phyloP scores from a whole-genome alignment of 1,140 invertebrate genomes.

The Aphaenogaster rudis region DNA sequence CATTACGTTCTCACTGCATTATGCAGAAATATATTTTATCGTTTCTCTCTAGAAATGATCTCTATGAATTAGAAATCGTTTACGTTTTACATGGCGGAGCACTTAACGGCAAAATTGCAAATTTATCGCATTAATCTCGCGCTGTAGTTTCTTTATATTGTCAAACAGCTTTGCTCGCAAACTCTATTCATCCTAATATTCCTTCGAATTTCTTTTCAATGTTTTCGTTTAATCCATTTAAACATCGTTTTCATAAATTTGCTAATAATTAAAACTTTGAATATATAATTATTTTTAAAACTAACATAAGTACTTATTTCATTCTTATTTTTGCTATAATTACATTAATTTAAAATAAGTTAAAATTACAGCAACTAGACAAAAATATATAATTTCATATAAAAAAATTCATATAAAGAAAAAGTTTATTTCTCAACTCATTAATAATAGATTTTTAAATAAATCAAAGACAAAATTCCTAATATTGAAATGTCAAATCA shows the following conservation, averaged over 20 bases:
- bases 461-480: not conserved
- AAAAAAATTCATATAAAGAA: not conserved
- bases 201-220: not conserved
- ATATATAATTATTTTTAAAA: not conserved
- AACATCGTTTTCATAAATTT: not conserved
- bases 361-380: not conserved
- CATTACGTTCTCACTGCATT: constrained; percentile 31
- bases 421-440: not conserved
- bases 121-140: not conserved
- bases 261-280: not conserved
- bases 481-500: not conserved
- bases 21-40: constrained; percentile 31
- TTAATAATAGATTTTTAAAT: not conserved
- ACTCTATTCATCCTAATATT: not conserved
- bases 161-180: not conserved
- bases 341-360: not conserved
- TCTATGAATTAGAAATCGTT: constrained; percentile 26
- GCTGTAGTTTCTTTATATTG: not conserved
- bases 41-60: not conserved
- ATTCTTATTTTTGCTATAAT: not conserved
- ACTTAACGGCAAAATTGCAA: constrained; percentile 4
- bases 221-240: not conserved
- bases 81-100: not conserved
- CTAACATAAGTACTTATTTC: not conserved
- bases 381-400: not conserved